Base-by-base conservation (phyloP, 2,888 invertebrate species). In the Leucophenga montana region DNA sequence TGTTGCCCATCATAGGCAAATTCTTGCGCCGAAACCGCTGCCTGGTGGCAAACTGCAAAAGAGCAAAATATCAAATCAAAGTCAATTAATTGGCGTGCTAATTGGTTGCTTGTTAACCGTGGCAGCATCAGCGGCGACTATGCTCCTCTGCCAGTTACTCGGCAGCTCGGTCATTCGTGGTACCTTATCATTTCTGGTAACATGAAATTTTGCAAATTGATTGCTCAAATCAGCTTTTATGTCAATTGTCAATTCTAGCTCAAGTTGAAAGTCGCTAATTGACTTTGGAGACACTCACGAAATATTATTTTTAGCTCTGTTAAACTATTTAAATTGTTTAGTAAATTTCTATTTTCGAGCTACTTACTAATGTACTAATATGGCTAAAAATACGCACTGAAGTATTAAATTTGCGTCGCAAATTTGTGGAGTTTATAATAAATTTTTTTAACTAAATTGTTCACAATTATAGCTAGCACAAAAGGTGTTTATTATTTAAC, bases 1-100 rank as follows among this genome's bases (percentile, higher is more conserved):
- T 82, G 73, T 46, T 73, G 65, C 2, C 82, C 82, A 0, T 71
- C 70, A 64, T 82, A 82, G 22, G 80, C 78, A 53, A 83, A 82
- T 22, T 82, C 81, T 71, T 82, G 80, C 1, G 69, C 71, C 54
- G 44, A 50, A 11, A 64, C 71, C n/a, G 56, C 56, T 3, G 50
- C 54, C 39, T 5, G 39, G 3, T 39, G 39, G 11, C 39, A 39
- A 48, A 72, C 74, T 77, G 65, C 13, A 62, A 59, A 61, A 48
- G 20, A 69, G 57, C 27, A 59, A 56, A 71, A 62, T 70, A 71
- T 27, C 57, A 33, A 64, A 48, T 18, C 27, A 16, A 33, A 31
- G 18, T 57, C 33, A 61, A 39, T 61, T 39, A 61, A 39, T 61
- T 33, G 61, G 11, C 16, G 16, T 39, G 44, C 44, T 59, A 61